Percentiles rank a stretch among this genome's conserved stretches.
Evolutionary conservation across 2,113 vertebrate species (phyloP).

Genomic region (Ophiodon elongatus): DNA sequence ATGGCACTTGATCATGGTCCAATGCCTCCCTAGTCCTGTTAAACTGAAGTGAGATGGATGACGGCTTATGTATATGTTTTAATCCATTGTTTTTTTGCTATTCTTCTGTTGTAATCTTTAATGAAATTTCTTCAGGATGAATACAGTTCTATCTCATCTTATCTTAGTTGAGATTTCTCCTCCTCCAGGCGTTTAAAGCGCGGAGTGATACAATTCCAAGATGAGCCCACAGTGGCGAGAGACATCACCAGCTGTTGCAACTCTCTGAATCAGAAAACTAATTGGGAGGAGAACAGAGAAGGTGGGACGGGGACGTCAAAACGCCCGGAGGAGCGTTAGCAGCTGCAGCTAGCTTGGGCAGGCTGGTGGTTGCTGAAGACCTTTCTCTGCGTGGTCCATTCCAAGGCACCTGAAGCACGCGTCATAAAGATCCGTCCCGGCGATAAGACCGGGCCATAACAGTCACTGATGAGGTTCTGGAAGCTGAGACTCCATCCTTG

Average conservation of each 20-base stretch:
- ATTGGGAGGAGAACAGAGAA: not conserved
- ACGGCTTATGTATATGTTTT: too few species aligned
- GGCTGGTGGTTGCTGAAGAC: too few species aligned
- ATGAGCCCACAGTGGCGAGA: too few species aligned
- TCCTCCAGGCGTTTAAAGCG: not conserved
- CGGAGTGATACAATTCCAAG: not conserved
- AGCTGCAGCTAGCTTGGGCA: not conserved
- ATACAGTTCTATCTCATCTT: not conserved
- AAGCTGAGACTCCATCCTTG: not conserved
- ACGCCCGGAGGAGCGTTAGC: not conserved
- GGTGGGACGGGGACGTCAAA: not conserved
- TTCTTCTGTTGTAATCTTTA: not conserved
- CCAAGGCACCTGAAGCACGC: too few species aligned
- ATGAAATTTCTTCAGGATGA: too few species aligned
- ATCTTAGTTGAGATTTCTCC: not conserved
- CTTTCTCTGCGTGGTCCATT: too few species aligned
- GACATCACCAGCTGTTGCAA: not conserved
- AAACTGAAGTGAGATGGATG: too few species aligned
- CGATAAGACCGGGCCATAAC: too few species aligned
- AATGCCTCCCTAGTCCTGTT: too few species aligned
- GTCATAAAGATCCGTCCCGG: too few species aligned
- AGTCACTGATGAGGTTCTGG: not conserved
- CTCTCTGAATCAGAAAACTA: not conserved
- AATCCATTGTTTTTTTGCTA: not conserved
- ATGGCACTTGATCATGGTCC: too few species aligned